Evolutionary conservation across 2,797 vertebrate species (phyloP).

Genomic region (Oryzias sinensis): DNA sequence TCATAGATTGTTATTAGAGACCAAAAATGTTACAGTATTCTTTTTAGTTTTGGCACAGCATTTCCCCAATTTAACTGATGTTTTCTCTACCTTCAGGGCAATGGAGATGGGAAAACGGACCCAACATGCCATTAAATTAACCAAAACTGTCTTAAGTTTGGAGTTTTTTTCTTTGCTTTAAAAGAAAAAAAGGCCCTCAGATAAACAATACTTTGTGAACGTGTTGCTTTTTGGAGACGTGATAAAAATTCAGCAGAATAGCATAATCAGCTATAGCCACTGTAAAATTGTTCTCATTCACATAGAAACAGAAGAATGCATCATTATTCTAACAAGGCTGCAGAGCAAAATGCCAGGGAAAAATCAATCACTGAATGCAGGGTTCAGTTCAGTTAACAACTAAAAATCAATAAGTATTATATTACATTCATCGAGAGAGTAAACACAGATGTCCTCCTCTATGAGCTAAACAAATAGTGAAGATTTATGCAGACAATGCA

Average conservation of each 20-base stretch:
- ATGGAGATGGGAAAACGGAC: no score
- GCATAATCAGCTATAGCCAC: not conserved
- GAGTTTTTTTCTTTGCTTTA: no score
- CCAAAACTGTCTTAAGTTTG: no score
- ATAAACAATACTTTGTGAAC: constrained; percentile 14
- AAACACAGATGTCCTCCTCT: constrained; percentile 11
- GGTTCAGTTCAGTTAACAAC: constrained; percentile 16
- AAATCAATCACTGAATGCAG: constrained; percentile 21
- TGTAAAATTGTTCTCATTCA: constrained; percentile 1
- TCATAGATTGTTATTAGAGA: no score
- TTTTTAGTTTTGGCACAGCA: no score
- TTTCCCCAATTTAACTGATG: no score
- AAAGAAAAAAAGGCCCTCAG: constrained; percentile 12
- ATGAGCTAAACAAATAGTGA: constrained; percentile 3
- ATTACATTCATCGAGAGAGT: constrained; percentile 25
- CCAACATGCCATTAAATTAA: no score
- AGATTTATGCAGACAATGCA: constrained; percentile 5
- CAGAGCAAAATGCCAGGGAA: constrained; percentile 7
- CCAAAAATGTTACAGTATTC: no score
- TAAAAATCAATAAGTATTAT: constrained; percentile 20
- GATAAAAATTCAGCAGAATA: not conserved
- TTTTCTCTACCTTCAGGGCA: no score
- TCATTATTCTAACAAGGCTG: constrained; percentile 16
- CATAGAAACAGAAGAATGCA: constrained; percentile 6
- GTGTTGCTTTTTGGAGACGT: constrained; percentile 22